A percentile compares a stretch with the other conserved stretches of the same genome.
phyloP scores from a whole-genome alignment of 2,888 invertebrate species.

The Stenoptilia bipunctidactyla region DNA sequence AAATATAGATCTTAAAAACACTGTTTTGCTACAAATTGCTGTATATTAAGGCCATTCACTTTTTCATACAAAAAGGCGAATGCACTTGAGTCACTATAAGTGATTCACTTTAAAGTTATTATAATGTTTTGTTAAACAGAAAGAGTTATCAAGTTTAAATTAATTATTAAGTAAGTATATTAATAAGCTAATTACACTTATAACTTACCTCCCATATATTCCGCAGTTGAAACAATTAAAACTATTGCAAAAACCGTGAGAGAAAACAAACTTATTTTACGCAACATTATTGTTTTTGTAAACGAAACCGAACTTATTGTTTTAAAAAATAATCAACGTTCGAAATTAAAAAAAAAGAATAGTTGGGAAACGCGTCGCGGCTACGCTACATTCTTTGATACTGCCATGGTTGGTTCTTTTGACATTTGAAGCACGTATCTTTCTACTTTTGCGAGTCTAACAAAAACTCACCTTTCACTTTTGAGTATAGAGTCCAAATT shows the following conservation, averaged over 20 bases:
- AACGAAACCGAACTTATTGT: constrained; percentile 10
- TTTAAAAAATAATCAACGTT: constrained; percentile 8
- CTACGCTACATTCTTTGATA: constrained; percentile 10
- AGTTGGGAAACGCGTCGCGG: constrained; percentile 20
- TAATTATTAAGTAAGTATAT: too few species aligned
- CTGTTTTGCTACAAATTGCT: too few species aligned
- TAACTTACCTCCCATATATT: constrained; percentile 60
- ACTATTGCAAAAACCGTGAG: constrained; percentile 29
- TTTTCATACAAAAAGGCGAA: too few species aligned
- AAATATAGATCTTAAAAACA: too few species aligned
- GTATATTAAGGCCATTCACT: too few species aligned
- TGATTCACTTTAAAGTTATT: too few species aligned
- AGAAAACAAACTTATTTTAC: constrained; percentile 27
- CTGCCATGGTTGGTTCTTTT: constrained; percentile 12
- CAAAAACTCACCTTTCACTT: constrained; percentile 5
- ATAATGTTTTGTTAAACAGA: too few species aligned
- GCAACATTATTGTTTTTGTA: constrained; percentile 29
- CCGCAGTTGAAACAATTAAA: constrained; percentile 37
- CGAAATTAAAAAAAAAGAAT: constrained; percentile 24
- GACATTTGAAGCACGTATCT: constrained; percentile 32
- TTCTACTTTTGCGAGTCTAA: constrained; percentile 12
- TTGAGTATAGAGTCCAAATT: background rate
- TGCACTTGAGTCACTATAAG: too few species aligned
- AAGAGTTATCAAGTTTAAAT: too few species aligned
- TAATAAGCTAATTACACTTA: constrained; percentile 42